phyloP scores from a whole-genome alignment of 2,797 vertebrate genomes.

The Pteronotus mesoamericanus region DNA sequence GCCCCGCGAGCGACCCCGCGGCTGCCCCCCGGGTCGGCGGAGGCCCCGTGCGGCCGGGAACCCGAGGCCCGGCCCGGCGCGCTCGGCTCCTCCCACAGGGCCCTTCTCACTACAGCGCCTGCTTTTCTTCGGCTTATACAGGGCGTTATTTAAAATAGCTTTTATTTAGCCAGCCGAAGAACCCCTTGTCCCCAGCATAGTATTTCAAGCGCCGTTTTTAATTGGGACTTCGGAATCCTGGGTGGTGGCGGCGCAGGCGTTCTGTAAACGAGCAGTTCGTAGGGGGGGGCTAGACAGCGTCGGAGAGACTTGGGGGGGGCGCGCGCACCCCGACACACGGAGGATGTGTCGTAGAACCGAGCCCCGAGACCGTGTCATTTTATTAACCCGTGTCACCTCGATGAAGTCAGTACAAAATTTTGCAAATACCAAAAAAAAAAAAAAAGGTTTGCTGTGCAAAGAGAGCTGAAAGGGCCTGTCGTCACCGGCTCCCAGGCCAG shows the following conservation, averaged over 20 bases:
- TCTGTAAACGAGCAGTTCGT: neutral
- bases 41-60: too few relatives aligned
- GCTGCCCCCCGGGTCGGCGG: too few relatives aligned
- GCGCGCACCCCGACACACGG: rapidly evolving
- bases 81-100: too few relatives aligned
- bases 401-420: too few relatives aligned
- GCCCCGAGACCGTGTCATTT: too few relatives aligned
- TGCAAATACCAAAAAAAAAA: neutral
- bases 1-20: too few relatives aligned
- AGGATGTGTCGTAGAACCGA: rapidly evolving
- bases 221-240: neutral
- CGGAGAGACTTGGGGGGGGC: too few relatives aligned
- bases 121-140: neutral
- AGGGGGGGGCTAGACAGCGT: neutral
- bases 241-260: neutral
- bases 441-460: neutral
- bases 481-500: neutral
- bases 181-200: neutral
- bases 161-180: neutral
- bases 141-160: neutral
- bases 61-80: too few relatives aligned
- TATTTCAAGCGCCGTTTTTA: neutral
- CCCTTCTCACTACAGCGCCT: too few relatives aligned
- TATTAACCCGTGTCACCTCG: too few relatives aligned
- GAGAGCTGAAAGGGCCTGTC: neutral